Evolutionary conservation across 2,113 vertebrate species (phyloP), one percentile per base, ranked within the genome.

Genomic region (Dunckerocampus dactyliophorus): DNA sequence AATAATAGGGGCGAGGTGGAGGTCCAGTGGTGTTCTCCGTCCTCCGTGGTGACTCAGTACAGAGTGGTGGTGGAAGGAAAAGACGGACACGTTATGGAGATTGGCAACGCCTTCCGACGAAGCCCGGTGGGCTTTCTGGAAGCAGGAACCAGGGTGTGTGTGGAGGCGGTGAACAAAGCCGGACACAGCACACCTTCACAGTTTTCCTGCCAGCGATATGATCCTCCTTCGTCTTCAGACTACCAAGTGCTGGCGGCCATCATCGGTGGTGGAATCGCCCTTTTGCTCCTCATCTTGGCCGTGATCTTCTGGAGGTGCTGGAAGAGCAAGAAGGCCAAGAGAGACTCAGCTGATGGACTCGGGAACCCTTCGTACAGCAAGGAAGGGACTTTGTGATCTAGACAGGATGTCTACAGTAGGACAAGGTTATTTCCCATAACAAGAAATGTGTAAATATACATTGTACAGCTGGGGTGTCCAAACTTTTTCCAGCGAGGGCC

Each of bases 21-120:
- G 34, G 81, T 90, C 7, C 65, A 77, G n/a, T 92, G 91, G 88
- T 92, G 91, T 1, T 88, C 91, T 16, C 91, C 91, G 1, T 71
- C 65, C 12, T 92, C 91, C 19, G 72, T 64, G 2, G 86, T 92
- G 45, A 74, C 74, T 1, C 6, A 6, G 11, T 92, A 91, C 67
- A 82, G 60, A 66, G 80, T 91, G n/a, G 21, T 80, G 16, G 37
- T 85, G 0, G 76, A 87, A 13, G 82, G 63, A 6, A 42, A 17
- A 9, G 37, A 58, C 1, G 1, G 21, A 12, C 17, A 19, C 0
- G 0, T 20, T 8, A 14, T 63, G 12, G 15, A 75, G 16, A 89
- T 82, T 59, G 50, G 24, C 39, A 48, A 66, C 14, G 1, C 3
- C 0, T 60, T 20, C 0, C 77, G 91, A 8, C 71, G 1, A 21